These are phyloP conservation scores for Phocoena sinus DNA, from an alignment of 2,113 vertebrate species.

Conservation along the genomic window DNA sequence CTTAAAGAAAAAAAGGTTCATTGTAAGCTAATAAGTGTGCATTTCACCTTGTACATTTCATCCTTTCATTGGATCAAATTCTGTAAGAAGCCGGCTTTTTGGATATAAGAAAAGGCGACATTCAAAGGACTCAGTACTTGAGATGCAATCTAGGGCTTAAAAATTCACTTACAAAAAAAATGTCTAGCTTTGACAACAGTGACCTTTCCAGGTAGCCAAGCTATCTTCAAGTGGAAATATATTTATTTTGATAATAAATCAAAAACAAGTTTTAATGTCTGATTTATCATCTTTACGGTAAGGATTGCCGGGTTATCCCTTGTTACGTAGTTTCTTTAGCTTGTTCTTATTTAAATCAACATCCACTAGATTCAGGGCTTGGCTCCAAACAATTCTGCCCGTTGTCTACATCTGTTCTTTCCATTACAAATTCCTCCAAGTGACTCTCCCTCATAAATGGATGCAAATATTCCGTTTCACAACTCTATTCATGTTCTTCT, in stretches of 20 bases:
- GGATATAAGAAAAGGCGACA: neutral
- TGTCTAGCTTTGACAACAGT: neutral
- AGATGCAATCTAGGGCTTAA: constrained; percentile 3
- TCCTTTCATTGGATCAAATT: neutral
- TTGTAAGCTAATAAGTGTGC: neutral
- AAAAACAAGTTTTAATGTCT: neutral
- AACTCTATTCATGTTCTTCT: constrained; percentile 38
- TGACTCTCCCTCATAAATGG: constrained; percentile 13
- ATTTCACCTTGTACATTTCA: neutral
- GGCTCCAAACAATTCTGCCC: neutral
- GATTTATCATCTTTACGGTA: neutral
- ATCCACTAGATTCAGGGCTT: neutral
- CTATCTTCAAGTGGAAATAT: neutral
- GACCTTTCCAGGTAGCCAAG: neutral
- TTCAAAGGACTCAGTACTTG: neutral
- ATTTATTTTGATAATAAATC: neutral
- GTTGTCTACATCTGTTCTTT: constrained; percentile 51
- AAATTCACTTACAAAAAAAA: constrained; percentile 51
- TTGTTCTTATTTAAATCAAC: neutral
- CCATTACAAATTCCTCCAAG: constrained; percentile 52
- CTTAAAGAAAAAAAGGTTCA: neutral
- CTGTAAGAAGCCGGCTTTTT: neutral
- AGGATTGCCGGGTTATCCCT: neutral
- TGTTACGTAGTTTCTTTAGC: neutral
- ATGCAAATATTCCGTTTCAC: constrained; percentile 58